Evolutionary conservation across 1,140 invertebrate species (phyloP), one percentile per base, ranked within the genome.

Genomic region (Oppia nitens): DNA sequence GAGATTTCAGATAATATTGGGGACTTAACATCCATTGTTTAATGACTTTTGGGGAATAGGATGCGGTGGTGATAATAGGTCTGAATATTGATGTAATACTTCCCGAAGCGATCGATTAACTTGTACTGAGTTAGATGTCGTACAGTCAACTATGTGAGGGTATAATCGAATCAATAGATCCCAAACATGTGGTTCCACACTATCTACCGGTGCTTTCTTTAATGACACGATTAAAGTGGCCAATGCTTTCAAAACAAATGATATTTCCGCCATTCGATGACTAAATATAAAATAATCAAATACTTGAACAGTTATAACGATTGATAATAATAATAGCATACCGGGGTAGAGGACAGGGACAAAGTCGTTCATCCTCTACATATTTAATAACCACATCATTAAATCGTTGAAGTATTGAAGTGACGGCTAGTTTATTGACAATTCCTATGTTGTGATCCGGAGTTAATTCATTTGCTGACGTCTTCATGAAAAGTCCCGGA

Each of bases 201-300:
- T 88, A 32, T 80, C 81, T 53, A 81, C 77, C 26, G 88, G 84
- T 51, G 89, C 87, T 68, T 89, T 89, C 72, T 95, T 92, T 71
- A 96, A 79, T 6, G 90, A 91, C 24, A 85, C 80, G 2, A 94
- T 81, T 21, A 97, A 75, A 0, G 92, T 94, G 11, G 89, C 86
- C 53, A 96, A 82, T 48, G 92, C 92, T 75, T 95, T 92, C 27
- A 97, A 70, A n/a, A 95, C 91, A 73, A 94, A 95, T 45, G 89
- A 88, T 70, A 96, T 92, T 75, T 97, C 93, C 2, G 90, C 91
- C 55, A 95, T 76, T 58, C 91, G 78, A 67, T 93, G 89, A 70
- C 91, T 93, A 9, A 40, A n/a, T n/a, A n/a, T n/a, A n/a, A n/a
- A 40, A 40, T 9, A 40, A 40, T 40, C 32, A 40, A 40, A 9